Conservation (phyloP, 2,888 invertebrate species). For the Halocaridina rubra region DNA sequence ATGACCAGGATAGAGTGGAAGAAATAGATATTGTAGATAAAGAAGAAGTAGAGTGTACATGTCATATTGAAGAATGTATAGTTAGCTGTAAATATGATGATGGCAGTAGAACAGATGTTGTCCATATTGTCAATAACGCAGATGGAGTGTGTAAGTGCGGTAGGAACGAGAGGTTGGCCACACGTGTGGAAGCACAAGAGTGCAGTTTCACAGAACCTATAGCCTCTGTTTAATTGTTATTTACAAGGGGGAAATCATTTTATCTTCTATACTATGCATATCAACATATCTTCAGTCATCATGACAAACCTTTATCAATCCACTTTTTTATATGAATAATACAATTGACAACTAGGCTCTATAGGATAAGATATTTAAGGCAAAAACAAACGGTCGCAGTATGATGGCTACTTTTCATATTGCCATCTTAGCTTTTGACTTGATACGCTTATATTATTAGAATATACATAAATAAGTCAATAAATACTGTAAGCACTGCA, state of each 20-base stretch:
- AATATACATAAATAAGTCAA: no score
- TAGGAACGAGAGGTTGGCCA: neutral
- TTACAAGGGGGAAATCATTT: no score
- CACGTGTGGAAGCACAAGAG: neutral
- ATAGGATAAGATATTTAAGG: no score
- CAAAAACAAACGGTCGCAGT: neutral
- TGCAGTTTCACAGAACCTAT: neutral
- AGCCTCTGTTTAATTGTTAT: constrained; percentile 6
- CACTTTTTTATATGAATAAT: no score
- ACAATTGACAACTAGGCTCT: no score
- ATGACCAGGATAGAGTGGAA: constrained; percentile 31
- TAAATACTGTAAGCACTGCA: neutral
- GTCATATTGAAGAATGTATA: constrained; percentile 13
- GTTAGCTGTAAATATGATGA: neutral
- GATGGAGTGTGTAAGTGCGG: neutral
- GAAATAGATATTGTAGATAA: constrained; percentile 20
- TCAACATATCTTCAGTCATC: no score
- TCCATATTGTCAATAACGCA: neutral
- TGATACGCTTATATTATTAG: neutral
- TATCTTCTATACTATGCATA: no score
- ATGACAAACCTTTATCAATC: no score
- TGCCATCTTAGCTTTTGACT: neutral
- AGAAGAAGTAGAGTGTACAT: neutral
- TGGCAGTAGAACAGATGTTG: constrained; percentile 12
- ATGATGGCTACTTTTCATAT: neutral